A percentile compares a stretch with the other conserved stretches of the same genome.
Conservation (phyloP, 2,113 vertebrate genomes). For the Indicator maculatus region DNA sequence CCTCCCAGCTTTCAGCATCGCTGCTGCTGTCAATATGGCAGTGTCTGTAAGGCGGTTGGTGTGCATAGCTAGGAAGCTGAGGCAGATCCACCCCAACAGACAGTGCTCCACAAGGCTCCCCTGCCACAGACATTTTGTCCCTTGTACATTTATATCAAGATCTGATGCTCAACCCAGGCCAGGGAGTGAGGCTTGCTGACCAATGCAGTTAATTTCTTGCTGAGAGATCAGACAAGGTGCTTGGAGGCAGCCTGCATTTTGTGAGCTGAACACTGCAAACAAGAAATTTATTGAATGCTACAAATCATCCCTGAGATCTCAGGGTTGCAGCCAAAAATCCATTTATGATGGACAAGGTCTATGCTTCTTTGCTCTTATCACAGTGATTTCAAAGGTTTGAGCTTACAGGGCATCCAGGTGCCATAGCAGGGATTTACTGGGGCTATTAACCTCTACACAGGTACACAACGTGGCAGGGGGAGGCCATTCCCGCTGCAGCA, state of each 20-base stretch:
- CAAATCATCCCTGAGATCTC: neutral
- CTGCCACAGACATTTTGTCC: rapidly evolving
- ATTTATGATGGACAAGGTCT: constrained; percentile 25
- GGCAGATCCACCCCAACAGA: neutral
- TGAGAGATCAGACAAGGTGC: neutral
- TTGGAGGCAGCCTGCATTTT: neutral
- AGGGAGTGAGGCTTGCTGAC: neutral
- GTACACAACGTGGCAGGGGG: neutral
- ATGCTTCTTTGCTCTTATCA: neutral
- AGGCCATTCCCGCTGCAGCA: neutral
- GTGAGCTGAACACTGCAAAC: neutral
- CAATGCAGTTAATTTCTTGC: neutral
- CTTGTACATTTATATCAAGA: neutral
- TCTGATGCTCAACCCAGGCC: neutral
- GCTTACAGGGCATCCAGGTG: neutral
- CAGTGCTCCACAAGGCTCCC: neutral
- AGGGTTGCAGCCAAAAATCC: neutral
- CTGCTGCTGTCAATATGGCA: constrained; percentile 52
- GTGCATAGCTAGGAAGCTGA: neutral
- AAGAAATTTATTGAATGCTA: neutral
- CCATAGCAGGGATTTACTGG: neutral
- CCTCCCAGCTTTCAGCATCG: constrained; percentile 18
- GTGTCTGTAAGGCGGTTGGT: neutral
- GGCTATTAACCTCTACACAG: neutral
- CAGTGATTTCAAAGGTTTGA: neutral